Conservation (phyloP, 2,888 invertebrate genomes). For the Lysandra coridon region DNA sequence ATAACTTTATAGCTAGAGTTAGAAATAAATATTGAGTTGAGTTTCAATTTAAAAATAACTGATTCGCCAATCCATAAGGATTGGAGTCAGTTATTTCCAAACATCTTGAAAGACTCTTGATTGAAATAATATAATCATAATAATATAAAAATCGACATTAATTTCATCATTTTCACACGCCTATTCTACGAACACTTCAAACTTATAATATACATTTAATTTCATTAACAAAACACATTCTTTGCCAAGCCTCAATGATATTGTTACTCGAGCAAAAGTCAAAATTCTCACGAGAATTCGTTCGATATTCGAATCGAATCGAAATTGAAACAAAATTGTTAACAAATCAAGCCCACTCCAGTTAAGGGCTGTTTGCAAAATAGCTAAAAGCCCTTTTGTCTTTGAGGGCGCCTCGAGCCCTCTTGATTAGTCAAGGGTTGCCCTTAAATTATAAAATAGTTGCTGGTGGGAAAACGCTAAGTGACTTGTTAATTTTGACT, state of each 20-base stretch:
- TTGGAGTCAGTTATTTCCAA: too few species aligned
- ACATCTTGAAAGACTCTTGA: too few species aligned
- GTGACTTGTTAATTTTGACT: slow-evolving; percentile 45
- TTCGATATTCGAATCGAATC: slow-evolving; percentile 35
- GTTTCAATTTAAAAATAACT: too few species aligned
- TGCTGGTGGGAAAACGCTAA: slow-evolving; percentile 43
- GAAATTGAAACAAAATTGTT: slow-evolving; percentile 58
- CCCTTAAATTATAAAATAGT: slow-evolving; percentile 43
- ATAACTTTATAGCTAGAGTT: too few species aligned
- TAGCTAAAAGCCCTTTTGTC: slow-evolving; percentile 68
- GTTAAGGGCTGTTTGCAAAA: slow-evolving; percentile 71
- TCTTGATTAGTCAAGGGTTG: slow-evolving; percentile 58
- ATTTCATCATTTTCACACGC: background rate
- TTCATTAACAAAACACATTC: background rate
- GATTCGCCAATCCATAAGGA: too few species aligned
- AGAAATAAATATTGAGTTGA: too few species aligned
- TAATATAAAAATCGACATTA: background rate
- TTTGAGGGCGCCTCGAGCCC: slow-evolving; percentile 47
- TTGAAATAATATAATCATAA: background rate
- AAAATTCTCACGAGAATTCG: slow-evolving; percentile 59
- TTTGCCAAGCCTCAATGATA: background rate
- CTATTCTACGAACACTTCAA: background rate
- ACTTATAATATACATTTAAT: background rate
- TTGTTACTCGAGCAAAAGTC: background rate
- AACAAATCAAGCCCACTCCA: slow-evolving; percentile 50